These are phyloP conservation scores for Philereme transversata DNA, from an alignment of 2,888 invertebrate genomes.

Conservation along the genomic window DNA sequence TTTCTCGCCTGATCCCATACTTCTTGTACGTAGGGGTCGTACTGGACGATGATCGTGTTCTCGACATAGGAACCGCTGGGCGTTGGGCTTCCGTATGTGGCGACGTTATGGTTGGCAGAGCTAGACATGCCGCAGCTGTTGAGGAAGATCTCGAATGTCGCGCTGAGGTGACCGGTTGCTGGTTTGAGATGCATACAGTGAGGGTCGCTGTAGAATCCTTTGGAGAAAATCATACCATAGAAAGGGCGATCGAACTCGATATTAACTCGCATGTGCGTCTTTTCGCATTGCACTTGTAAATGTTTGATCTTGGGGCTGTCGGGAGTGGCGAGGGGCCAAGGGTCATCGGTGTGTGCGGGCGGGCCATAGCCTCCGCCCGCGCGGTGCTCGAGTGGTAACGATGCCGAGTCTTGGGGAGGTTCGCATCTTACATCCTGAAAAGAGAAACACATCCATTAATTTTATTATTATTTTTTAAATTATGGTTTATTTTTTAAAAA, in stretches of 20 bases:
- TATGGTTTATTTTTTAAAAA: not conserved
- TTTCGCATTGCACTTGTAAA: constrained; percentile 97
- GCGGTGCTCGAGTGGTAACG: constrained; percentile 91
- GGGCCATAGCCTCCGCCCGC: constrained; percentile 91
- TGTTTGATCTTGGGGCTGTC: constrained; percentile 97
- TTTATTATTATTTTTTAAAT: too few species aligned
- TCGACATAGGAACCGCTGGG: constrained; percentile 97
- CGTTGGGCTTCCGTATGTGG: constrained; percentile 92
- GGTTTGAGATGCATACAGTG: constrained; percentile 96
- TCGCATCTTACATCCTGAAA: constrained; percentile 91
- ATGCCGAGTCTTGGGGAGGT: constrained; percentile 91
- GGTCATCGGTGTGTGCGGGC: constrained; percentile 88
- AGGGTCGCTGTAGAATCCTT: constrained; percentile 95
- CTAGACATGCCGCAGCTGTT: constrained; percentile 97
- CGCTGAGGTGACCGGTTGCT: constrained; percentile 94
- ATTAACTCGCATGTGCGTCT: constrained; percentile 97
- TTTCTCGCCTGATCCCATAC: constrained; percentile 98
- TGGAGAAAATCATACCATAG: constrained; percentile 98
- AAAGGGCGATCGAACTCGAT: constrained; percentile 97
- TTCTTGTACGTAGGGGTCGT: constrained; percentile 97
- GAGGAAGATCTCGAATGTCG: constrained; percentile 96
- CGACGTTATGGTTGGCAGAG: constrained; percentile 94
- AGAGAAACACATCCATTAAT: constrained; percentile 16
- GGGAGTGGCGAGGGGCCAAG: constrained; percentile 94
- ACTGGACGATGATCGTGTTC: constrained; percentile 97